Percentiles rank a stretch among this genome's conserved stretches.
Conservation (phyloP, 2,113 vertebrate species). For the Seriola aureovittata region DNA sequence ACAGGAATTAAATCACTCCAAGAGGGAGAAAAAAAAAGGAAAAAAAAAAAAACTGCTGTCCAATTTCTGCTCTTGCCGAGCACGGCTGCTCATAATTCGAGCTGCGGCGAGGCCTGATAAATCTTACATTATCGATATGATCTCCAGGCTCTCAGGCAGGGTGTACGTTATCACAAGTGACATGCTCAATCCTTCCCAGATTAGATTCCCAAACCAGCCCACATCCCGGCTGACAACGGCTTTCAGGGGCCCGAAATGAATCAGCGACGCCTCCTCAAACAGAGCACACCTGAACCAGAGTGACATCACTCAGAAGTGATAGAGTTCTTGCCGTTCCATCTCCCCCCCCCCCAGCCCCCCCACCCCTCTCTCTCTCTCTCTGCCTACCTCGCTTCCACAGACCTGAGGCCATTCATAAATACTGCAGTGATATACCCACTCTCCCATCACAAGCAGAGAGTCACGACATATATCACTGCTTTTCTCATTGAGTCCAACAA, state of each 20-base stretch:
- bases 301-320: conserved; percentile 77
- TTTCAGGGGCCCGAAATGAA: conserved; percentile 74
- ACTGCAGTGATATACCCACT: conserved; percentile 74
- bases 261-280: conserved; percentile 71
- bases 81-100: conserved; percentile 81
- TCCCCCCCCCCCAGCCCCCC: conserved; percentile 21
- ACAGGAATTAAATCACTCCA: conserved; percentile 75
- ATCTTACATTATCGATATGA: conserved; percentile 86
- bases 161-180: conserved; percentile 83
- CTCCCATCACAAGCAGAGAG: conserved; percentile 65
- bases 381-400: conserved; percentile 29
- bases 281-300: conserved; percentile 71
- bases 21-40: neutral
- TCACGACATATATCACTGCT: conserved; percentile 65
- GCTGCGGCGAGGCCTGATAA: conserved; percentile 80
- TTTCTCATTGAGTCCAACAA: conserved; percentile 74
- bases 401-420: conserved; percentile 80
- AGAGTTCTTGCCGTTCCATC: conserved; percentile 57
- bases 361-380: conserved; percentile 25
- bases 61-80: conserved; percentile 77
- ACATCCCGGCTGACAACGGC: conserved; percentile 74
- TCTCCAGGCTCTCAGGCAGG: conserved; percentile 79
- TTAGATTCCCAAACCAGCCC: conserved; percentile 80
- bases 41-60: conserved; percentile 63
- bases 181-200: conserved; percentile 83